Evolutionary conservation across 2,797 vertebrate species (phyloP).

Genomic region (Pampus argenteus): DNA sequence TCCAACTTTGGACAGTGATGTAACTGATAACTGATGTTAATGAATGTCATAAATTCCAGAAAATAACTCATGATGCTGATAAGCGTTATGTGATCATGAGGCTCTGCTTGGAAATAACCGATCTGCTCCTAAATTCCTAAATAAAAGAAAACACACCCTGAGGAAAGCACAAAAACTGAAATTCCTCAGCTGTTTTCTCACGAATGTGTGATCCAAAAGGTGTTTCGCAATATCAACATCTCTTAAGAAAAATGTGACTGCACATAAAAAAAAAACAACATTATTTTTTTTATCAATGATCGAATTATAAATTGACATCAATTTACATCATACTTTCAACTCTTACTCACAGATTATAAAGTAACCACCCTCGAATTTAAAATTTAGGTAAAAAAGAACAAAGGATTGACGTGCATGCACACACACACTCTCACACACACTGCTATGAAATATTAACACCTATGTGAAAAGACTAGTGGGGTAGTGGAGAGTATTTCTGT

Average conservation of each 20-base stretch:
- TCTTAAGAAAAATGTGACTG: constrained; percentile 32
- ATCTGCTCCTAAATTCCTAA: constrained; percentile 52
- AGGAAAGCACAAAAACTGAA: constrained; percentile 59
- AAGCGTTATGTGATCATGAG: constrained; percentile 41
- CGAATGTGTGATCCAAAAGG: constrained; percentile 64
- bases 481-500: constrained; percentile 31
- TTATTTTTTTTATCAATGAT: constrained; percentile 43
- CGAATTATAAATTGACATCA: constrained; percentile 26
- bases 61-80: constrained; percentile 45
- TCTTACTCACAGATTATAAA: not conserved
- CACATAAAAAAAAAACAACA: constrained; percentile 5
- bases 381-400: constrained; percentile 43
- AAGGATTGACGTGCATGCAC: constrained; percentile 38
- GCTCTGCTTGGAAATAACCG: constrained; percentile 14
- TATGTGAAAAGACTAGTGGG: constrained; percentile 51
- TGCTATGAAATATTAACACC: constrained; percentile 77
- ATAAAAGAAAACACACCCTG: constrained; percentile 61
- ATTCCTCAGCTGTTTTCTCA: constrained; percentile 59
- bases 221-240: constrained; percentile 64
- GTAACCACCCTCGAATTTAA: constrained; percentile 36
- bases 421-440: constrained; percentile 23
- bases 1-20: constrained; percentile 22
- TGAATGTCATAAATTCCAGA: constrained; percentile 24
- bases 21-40: constrained; percentile 24
- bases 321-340: constrained; percentile 33